These are phyloP conservation scores for Athene noctua DNA, from an alignment of 2,113 vertebrate species.

Conservation along the genomic window DNA sequence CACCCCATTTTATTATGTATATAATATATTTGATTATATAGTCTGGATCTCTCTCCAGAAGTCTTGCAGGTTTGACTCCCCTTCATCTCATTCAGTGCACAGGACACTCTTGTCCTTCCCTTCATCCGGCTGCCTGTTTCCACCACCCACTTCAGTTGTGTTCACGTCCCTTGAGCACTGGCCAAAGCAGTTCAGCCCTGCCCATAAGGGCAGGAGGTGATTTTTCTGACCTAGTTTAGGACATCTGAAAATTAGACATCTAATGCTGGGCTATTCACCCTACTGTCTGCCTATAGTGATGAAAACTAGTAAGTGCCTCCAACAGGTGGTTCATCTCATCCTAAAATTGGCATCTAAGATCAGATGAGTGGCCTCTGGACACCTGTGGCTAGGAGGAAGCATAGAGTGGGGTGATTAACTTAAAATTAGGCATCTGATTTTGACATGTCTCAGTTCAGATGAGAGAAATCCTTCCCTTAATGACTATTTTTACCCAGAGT, in stretches of 20 bases:
- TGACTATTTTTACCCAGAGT: neutral
- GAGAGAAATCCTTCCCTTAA: slow-evolving; percentile 6
- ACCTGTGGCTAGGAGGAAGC: neutral
- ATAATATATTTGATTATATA: neutral
- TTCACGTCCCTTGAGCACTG: neutral
- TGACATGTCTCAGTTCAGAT: neutral
- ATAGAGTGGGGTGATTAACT: neutral
- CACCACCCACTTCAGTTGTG: neutral
- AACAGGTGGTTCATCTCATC: neutral
- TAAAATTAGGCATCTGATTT: neutral
- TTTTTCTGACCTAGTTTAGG: neutral
- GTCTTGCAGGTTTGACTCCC: neutral
- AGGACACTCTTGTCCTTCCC: neutral
- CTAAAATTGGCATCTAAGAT: neutral
- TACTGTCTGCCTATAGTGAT: neutral
- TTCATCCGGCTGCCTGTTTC: neutral
- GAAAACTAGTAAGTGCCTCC: neutral
- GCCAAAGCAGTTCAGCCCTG: neutral
- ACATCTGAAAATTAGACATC: neutral
- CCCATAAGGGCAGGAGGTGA: neutral
- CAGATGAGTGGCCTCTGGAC: neutral
- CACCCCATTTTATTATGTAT: neutral
- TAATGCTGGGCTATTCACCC: neutral
- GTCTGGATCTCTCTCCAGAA: neutral
- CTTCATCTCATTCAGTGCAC: neutral